Conservation (phyloP, 2,113 vertebrate species). For the Anoura caudifer region DNA sequence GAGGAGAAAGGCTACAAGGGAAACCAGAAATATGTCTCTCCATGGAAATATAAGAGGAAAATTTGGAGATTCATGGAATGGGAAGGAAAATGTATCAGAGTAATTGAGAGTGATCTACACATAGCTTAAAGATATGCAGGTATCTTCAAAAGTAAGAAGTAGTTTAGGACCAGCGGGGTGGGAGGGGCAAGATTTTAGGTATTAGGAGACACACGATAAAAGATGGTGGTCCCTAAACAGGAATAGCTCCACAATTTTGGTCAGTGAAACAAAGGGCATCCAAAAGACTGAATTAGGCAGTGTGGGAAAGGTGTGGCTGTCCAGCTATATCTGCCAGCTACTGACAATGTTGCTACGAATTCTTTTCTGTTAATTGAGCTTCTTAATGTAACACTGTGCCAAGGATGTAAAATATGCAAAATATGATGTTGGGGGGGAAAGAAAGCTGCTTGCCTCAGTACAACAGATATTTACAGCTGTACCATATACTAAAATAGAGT, state of each 20-base stretch:
- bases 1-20: not conserved
- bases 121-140: not conserved
- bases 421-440: not conserved
- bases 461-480: not conserved
- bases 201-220: not conserved
- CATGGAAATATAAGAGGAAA: not conserved
- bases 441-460: not conserved
- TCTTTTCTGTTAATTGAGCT: conserved; percentile 12
- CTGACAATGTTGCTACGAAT: conserved; percentile 8
- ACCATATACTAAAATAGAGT: not conserved
- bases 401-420: not conserved
- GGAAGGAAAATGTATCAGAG: not conserved
- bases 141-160: not conserved
- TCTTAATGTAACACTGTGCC: not conserved
- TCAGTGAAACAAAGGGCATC: not conserved
- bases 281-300: not conserved
- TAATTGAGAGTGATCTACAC: not conserved
- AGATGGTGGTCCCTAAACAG: not conserved
- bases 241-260: conserved; percentile 22
- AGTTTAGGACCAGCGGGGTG: not conserved
- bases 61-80: not conserved
- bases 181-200: conserved; percentile 2
- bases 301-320: not conserved
- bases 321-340: not conserved
- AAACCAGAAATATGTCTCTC: not conserved